Conservation (phyloP, 2,113 vertebrate genomes). For the Nothobranchius kuhntae region DNA sequence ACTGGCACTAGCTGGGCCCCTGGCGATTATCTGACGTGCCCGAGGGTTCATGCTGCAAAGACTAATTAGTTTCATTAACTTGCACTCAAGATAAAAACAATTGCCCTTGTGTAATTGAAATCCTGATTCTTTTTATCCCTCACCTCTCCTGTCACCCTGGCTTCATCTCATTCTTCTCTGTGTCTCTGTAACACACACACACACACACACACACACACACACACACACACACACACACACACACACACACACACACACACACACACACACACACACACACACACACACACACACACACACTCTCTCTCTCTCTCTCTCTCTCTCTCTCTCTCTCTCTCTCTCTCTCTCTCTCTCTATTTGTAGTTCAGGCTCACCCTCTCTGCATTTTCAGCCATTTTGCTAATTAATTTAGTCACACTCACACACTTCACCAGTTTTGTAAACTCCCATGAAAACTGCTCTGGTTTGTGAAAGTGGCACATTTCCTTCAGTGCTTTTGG, state of each 20-base stretch:
- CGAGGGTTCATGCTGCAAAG: constrained; percentile 75
- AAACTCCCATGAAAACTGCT: constrained; percentile 7
- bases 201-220: no score
- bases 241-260: no score
- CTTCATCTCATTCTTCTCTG: constrained; percentile 30
- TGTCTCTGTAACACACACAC: no score
- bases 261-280: no score
- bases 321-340: no score
- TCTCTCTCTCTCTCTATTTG: neutral
- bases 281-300: no score
- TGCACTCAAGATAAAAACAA: constrained; percentile 81
- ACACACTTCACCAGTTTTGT: constrained; percentile 27
- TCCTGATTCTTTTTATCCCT: constrained; percentile 67
- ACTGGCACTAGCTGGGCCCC: constrained; percentile 75
- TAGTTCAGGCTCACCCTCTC: constrained; percentile 7
- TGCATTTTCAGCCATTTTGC: constrained; percentile 30
- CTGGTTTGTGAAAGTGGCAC: constrained; percentile 12
- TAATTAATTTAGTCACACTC: constrained; percentile 43
- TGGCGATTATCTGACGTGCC: constrained; percentile 76
- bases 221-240: no score
- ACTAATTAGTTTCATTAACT: constrained; percentile 86
- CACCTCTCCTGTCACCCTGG: constrained; percentile 27
- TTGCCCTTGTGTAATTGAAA: constrained; percentile 81
- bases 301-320: no score
- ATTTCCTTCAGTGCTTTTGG: neutral